These are phyloP conservation scores for Aphis craccivora DNA, from an alignment of 1,140 invertebrate species.

Conservation along the genomic window DNA sequence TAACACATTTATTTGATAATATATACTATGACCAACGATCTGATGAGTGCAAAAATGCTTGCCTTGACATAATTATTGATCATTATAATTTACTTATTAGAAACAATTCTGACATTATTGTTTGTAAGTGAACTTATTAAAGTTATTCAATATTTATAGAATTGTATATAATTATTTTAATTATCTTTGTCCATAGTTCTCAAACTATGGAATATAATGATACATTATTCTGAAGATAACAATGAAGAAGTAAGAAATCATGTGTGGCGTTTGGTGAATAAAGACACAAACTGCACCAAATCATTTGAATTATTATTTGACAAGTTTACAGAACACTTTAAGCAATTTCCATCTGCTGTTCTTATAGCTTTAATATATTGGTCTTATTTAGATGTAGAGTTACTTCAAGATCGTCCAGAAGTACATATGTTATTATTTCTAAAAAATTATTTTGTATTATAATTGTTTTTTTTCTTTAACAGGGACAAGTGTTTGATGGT, in stretches of 20 bases:
- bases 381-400: conserved; percentile 20
- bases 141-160: not conserved
- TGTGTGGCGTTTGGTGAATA: conserved; percentile 37
- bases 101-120: not conserved
- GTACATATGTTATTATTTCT: not conserved
- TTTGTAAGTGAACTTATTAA: conserved; percentile 15
- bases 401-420: conserved; percentile 11
- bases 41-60: conserved; percentile 40
- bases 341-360: conserved; percentile 16
- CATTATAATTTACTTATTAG: conserved; percentile 35
- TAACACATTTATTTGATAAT: not conserved
- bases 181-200: not conserved
- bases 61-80: conserved; percentile 17
- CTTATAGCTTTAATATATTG: conserved; percentile 44
- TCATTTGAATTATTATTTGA: conserved; percentile 47
- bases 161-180: not conserved
- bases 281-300: conserved; percentile 10
- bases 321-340: conserved; percentile 18
- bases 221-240: conserved; percentile 47
- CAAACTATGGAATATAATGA: conserved; percentile 33
- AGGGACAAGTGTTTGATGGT: conserved; percentile 44
- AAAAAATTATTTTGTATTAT: not conserved
- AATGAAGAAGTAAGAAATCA: conserved; percentile 41
- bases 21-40: conserved; percentile 5
- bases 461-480: not conserved